Conservation (phyloP, 2,888 invertebrate genomes). For the Scrobipalpa costella region DNA sequence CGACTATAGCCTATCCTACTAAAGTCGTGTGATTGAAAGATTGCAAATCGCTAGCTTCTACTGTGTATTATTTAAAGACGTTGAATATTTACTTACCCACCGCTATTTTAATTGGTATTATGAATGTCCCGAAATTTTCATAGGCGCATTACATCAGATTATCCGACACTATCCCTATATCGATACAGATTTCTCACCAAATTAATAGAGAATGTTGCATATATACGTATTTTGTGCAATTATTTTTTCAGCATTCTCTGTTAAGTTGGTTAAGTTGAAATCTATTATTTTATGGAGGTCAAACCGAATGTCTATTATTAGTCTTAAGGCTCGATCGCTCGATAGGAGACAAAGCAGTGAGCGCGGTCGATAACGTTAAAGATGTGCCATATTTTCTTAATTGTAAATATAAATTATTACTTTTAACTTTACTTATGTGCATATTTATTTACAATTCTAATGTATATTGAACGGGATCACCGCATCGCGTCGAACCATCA, state of each 20-base stretch:
- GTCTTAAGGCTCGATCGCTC: slow-evolving; percentile 60
- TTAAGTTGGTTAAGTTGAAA: slow-evolving; percentile 9
- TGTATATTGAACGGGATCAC: slow-evolving; percentile 54
- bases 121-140: slow-evolving; percentile 61
- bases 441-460: slow-evolving; percentile 75
- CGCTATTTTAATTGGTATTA: slow-evolving; percentile 80
- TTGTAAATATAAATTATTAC: slow-evolving; percentile 79
- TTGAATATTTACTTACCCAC: slow-evolving; percentile 77
- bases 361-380: slow-evolving; percentile 70
- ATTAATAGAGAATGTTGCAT: slow-evolving; percentile 23
- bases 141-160: slow-evolving; percentile 58
- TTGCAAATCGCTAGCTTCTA: slow-evolving; percentile 41
- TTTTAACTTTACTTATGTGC: slow-evolving; percentile 69
- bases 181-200: neutral
- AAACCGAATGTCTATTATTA: slow-evolving; percentile 50
- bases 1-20: slow-evolving; percentile 41
- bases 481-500: slow-evolving; percentile 62
- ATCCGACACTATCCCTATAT: slow-evolving; percentile 21
- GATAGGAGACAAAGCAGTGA: slow-evolving; percentile 46
- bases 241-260: slow-evolving; percentile 14
- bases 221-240: neutral
- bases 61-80: slow-evolving; percentile 55
- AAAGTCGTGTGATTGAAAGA: neutral
- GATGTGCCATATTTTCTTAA: slow-evolving; percentile 81
- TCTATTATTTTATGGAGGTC: slow-evolving; percentile 12